Evolutionary conservation across 2,888 invertebrate genomes (phyloP), one percentile per base, ranked within the genome.

Genomic region (Agrotis segetum): DNA sequence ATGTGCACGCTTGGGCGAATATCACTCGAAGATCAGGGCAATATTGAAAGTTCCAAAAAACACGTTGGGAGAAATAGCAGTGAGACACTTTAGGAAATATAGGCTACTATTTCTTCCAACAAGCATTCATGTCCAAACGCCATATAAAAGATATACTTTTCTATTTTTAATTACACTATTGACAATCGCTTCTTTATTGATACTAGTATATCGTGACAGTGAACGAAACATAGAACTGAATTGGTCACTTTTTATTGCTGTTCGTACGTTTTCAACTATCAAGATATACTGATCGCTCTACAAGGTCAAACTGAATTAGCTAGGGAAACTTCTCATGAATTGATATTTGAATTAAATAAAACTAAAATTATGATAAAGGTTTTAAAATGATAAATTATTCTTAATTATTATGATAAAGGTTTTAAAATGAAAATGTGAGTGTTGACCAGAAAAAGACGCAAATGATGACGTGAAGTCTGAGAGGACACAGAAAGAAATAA

Each of bases 161-260:
- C 24, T 64, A 64, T 64, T 52, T 58, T 40, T 40, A 61, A 61
- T 77, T 77, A 60, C 14, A 56, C 40, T 55, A 71, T 47, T 63
- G 71, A 71, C 46, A 47, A 46, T 40, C 49, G 47, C 62, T 76
- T 76, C 40, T 49, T 44, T n/a, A 50, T 4, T 19, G 19, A 14
- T 7, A 4, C 21, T n/a, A 46, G 47, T 68, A 24, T 46, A 63
- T 16, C 13, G 60, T 60, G 49, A 63, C 49, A 63, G 58, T 34
- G 40, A 56, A 44, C 49, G 14, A 19, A 53, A 21, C 19, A 13
- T 50, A 14, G 62, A 62, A 62, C 47, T 17, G 44, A 53, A 69
- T 76, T 69, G 59, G 77, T 70, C 77, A 63, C 47, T 34, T 60
- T 62, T 75, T 74, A 67, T 74, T 76, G 74, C 69, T 68, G 74